These are phyloP conservation scores for Rhadina sibilatrix DNA, from an alignment of 2,113 vertebrate genomes.

Conservation along the genomic window DNA sequence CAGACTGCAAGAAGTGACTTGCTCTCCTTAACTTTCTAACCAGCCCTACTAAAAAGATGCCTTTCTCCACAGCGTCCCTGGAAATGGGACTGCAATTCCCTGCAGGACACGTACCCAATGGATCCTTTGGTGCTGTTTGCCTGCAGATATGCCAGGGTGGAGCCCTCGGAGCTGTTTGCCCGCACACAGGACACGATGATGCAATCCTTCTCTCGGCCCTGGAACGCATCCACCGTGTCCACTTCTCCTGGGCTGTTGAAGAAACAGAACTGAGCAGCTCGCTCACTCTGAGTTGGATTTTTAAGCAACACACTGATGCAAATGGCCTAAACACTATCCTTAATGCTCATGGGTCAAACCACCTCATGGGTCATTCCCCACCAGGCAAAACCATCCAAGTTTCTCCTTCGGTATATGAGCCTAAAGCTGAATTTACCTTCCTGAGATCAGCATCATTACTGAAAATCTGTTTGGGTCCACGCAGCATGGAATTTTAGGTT, in stretches of 20 bases:
- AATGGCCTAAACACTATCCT: background rate
- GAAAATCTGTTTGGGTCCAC: background rate
- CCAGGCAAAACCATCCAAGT: background rate
- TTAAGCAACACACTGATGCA: background rate
- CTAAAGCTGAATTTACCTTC: background rate
- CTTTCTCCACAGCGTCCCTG: accelerated
- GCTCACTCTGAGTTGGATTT: background rate
- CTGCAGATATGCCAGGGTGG: background rate
- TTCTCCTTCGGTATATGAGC: background rate
- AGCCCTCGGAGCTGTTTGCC: slow-evolving; percentile 58
- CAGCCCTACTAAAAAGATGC: accelerated
- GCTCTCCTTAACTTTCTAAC: background rate
- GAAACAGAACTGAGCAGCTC: background rate
- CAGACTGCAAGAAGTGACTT: background rate
- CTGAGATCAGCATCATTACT: background rate
- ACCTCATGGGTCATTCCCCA: background rate
- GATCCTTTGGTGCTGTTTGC: slow-evolving; percentile 72
- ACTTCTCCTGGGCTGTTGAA: slow-evolving; percentile 75
- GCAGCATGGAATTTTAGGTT: background rate
- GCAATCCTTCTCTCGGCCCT: slow-evolving; percentile 88
- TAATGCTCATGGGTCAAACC: background rate
- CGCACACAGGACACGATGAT: slow-evolving; percentile 86
- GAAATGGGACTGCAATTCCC: background rate
- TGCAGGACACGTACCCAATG: slow-evolving; percentile 77
- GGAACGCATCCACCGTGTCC: slow-evolving; percentile 87